Conservation (phyloP, 2,888 invertebrate genomes). For the Seladonia tumulorum region DNA sequence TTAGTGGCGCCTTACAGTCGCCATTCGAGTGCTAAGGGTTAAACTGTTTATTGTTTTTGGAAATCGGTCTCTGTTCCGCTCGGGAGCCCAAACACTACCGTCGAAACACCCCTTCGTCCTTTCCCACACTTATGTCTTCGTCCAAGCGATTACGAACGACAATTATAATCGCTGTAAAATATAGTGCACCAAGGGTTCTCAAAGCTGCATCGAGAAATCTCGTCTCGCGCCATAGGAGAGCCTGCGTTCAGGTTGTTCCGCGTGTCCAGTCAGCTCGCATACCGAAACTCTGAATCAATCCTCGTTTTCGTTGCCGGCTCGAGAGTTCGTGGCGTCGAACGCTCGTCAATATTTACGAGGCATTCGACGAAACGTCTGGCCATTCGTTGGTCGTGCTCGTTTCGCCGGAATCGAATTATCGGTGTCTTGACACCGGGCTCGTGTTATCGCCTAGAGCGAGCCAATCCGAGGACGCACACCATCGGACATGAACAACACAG, state of each 20-base stretch:
- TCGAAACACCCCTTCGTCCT: no score
- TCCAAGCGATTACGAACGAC: no score
- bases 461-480: background rate
- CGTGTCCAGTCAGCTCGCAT: conserved; percentile 68
- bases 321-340: conserved; percentile 24
- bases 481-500: no score
- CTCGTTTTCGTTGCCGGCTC: conserved; percentile 37
- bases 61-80: no score
- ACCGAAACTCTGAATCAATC: conserved; percentile 74
- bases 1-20: no score
- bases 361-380: conserved; percentile 31
- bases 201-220: background rate
- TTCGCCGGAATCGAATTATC: conserved; percentile 6
- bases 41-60: no score
- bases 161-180: no score
- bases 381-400: background rate
- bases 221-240: background rate
- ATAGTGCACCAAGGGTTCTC: background rate
- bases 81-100: no score
- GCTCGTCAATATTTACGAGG: conserved; percentile 30
- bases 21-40: no score
- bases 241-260: conserved; percentile 56
- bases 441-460: background rate
- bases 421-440: background rate
- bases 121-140: no score